A percentile compares a stretch with the other conserved stretches of the same genome.
Evolutionary conservation across 2,888 invertebrate species (phyloP).

Genomic region (Sclerodermus sp.): DNA sequence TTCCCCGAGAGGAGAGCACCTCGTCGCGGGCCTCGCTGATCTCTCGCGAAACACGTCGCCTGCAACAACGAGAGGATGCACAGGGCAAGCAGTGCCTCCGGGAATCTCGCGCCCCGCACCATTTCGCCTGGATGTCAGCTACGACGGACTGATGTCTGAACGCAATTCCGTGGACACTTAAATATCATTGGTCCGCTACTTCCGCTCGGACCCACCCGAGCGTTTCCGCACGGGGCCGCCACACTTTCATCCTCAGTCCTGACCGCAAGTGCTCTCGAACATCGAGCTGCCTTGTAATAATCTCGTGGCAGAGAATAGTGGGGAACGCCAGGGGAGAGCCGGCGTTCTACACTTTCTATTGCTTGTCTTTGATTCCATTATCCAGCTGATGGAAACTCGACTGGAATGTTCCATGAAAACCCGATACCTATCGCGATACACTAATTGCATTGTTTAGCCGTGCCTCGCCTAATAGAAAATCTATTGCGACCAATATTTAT

Average conservation of each 20-base stretch:
- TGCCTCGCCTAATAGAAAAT: too few species aligned
- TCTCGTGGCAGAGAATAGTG: too few species aligned
- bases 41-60: slow-evolving; percentile 29
- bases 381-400: too few species aligned
- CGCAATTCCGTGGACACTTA: slow-evolving; percentile 37
- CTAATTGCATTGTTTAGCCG: too few species aligned
- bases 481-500: too few species aligned
- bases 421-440: too few species aligned
- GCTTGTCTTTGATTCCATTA: too few species aligned
- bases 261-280: slow-evolving; percentile 14
- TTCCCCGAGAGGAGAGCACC: slow-evolving; percentile 1
- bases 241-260: slow-evolving; percentile 26
- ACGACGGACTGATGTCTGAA: slow-evolving; percentile 37
- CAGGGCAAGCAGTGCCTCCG: slow-evolving; percentile 14
- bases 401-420: too few species aligned
- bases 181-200: slow-evolving; percentile 37
- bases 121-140: slow-evolving; percentile 25
- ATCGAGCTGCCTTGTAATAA: too few species aligned
- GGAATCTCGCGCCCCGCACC: slow-evolving; percentile 21
- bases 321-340: too few species aligned
- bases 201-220: slow-evolving; percentile 21
- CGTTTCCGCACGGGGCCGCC: slow-evolving; percentile 21
- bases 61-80: slow-evolving; percentile 16
- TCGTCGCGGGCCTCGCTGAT: slow-evolving; percentile 15
- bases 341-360: too few species aligned